phyloP scores from a whole-genome alignment of 2,888 invertebrate species.

The Phorcus lineatus region DNA sequence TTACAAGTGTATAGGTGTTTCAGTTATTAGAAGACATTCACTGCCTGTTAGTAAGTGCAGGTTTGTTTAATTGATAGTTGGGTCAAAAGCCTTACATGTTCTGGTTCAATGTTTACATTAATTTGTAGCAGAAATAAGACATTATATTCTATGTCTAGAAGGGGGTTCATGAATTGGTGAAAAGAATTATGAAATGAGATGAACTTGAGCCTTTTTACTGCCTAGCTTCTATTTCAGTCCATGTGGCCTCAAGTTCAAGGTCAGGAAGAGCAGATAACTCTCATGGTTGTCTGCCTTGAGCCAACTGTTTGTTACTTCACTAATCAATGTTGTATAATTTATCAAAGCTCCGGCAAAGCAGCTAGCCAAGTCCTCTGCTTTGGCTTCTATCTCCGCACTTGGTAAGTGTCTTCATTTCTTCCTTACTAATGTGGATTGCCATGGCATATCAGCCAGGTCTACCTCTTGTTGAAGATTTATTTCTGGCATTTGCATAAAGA shows the following conservation, averaged over 20 bases:
- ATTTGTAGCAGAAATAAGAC: too few species aligned
- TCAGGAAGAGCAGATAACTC: constrained; percentile 18
- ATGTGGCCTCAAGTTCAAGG: constrained; percentile 20
- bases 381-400: constrained; percentile 92
- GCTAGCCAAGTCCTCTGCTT: constrained; percentile 85
- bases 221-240: constrained; percentile 21
- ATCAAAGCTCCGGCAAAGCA: constrained; percentile 82
- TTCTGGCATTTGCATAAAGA: too few species aligned
- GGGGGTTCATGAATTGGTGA: too few species aligned
- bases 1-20: too few species aligned
- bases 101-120: too few species aligned
- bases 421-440: constrained; percentile 13
- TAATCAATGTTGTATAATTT: constrained; percentile 44
- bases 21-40: too few species aligned
- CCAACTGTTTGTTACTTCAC: constrained; percentile 28
- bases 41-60: too few species aligned
- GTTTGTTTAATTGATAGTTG: too few species aligned
- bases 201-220: constrained; percentile 7
- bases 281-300: not conserved
- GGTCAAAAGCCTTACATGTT: too few species aligned
- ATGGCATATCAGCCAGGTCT: not conserved
- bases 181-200: too few species aligned
- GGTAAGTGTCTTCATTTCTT: constrained; percentile 83
- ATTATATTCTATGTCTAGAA: too few species aligned
- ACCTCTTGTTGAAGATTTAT: too few species aligned